Conservation (phyloP, 2,888 invertebrate species). For the Chelonus formosanus region DNA sequence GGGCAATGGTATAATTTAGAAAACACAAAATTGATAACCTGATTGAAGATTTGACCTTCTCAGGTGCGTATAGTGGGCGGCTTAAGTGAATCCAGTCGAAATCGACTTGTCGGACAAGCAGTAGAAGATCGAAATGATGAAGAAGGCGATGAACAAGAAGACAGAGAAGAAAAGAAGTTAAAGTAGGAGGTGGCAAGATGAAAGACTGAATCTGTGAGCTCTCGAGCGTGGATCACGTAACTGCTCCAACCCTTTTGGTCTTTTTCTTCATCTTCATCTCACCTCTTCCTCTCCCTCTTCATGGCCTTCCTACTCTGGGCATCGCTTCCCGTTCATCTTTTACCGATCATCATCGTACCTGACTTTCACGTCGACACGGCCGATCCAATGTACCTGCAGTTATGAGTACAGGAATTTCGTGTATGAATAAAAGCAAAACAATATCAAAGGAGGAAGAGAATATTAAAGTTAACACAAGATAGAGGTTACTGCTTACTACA, state of each 20-base stretch:
- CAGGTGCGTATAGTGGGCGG: conserved; percentile 44
- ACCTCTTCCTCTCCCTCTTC: conserved; percentile 27
- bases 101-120: conserved; percentile 14
- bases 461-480: conserved; percentile 18
- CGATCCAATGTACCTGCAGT: conserved; percentile 47
- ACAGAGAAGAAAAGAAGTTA: background rate
- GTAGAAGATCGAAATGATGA: conserved; percentile 9
- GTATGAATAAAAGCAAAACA: conserved; percentile 34
- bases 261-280: conserved; percentile 33
- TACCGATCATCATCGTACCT: conserved; percentile 40
- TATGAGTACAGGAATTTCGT: conserved; percentile 52
- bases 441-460: conserved; percentile 3
- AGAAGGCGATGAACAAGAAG: background rate
- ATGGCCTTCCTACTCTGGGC: conserved; percentile 18
- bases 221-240: conserved; percentile 59
- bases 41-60: conserved; percentile 21
- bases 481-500: conserved; percentile 8
- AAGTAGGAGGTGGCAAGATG: conserved; percentile 31
- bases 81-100: conserved; percentile 21
- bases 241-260: conserved; percentile 41
- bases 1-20: background rate
- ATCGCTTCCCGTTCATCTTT: conserved; percentile 39
- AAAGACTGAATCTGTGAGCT: conserved; percentile 51
- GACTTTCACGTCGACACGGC: conserved; percentile 44
- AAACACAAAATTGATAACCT: background rate